Conservation (phyloP, 2,113 vertebrate species). For the Engraulis encrasicolus region DNA sequence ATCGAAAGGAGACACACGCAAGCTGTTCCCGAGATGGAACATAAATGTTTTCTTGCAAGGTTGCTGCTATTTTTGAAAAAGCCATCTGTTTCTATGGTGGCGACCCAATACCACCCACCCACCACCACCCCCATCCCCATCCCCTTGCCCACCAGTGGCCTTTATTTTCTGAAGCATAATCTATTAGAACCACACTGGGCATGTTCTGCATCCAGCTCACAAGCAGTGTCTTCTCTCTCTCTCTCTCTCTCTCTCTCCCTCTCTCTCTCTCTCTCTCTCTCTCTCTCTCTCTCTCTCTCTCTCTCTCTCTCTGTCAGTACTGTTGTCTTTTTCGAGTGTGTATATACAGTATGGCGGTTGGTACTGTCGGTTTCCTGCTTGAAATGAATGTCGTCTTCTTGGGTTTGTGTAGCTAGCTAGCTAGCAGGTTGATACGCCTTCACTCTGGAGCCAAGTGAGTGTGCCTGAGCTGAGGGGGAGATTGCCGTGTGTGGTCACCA, state of each 20-base stretch:
- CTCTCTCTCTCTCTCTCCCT: too few species aligned
- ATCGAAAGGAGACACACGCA: conserved; percentile 28
- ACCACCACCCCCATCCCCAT: conserved; percentile 15
- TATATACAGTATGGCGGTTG: too few species aligned
- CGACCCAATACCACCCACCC: conserved; percentile 43
- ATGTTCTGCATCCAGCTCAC: neutral
- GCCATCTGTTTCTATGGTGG: conserved; percentile 58
- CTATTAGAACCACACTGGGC: conserved; percentile 38
- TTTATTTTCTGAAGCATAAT: conserved; percentile 44
- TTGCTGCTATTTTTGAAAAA: conserved; percentile 53
- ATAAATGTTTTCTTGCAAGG: conserved; percentile 45
- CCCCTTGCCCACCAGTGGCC: neutral
- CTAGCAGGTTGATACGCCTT: neutral
- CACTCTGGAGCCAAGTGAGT: neutral
- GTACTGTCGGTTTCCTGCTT: neutral
- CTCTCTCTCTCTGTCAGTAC: neutral
- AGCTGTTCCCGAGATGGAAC: conserved; percentile 36
- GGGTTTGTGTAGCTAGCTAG: too few species aligned
- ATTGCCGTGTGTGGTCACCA: neutral
- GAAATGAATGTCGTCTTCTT: neutral
- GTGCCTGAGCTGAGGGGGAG: neutral
- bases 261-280: too few species aligned
- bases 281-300: too few species aligned
- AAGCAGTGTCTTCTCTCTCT: too few species aligned
- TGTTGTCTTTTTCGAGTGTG: neutral